Conservation (phyloP, 2,797 vertebrate genomes). For the Sebastes iracundus region DNA sequence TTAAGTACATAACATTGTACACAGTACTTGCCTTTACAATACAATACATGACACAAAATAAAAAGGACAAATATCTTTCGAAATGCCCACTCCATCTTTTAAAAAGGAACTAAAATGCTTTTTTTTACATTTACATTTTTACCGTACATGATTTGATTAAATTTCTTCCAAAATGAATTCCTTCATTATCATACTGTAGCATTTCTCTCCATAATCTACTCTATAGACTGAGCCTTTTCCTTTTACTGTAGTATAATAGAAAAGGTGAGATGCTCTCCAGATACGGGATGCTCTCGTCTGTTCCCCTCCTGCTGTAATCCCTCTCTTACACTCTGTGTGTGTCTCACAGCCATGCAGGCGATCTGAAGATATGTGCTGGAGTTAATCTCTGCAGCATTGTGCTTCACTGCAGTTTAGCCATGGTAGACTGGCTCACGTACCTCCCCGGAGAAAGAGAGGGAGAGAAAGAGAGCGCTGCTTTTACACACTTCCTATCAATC, state of each 20-base stretch:
- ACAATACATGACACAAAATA: neutral
- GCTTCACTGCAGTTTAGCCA: slow-evolving; percentile 77
- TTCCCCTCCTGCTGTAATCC: slow-evolving; percentile 59
- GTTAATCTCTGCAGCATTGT: slow-evolving; percentile 79
- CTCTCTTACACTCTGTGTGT: slow-evolving; percentile 35
- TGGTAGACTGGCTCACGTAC: slow-evolving; percentile 73
- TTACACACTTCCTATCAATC: slow-evolving; percentile 15
- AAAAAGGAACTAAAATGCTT: too few species aligned
- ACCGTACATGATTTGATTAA: neutral
- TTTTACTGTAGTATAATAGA: neutral
- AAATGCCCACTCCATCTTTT: neutral
- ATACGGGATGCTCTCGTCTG: slow-evolving; percentile 11
- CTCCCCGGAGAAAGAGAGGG: slow-evolving; percentile 41
- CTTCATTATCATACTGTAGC: neutral
- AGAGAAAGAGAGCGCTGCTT: neutral
- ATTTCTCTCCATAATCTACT: neutral
- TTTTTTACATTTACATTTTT: neutral
- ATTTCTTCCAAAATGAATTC: neutral
- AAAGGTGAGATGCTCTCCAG: slow-evolving; percentile 28
- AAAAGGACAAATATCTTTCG: neutral
- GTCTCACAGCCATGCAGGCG: slow-evolving; percentile 34
- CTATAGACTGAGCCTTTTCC: neutral
- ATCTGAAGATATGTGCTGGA: slow-evolving; percentile 64
- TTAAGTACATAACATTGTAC: too few species aligned
- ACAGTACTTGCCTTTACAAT: neutral